A percentile compares a stretch with the other conserved stretches of the same genome.
Conservation (phyloP, 2,113 vertebrate genomes). For the Marcusenius ussheri region DNA sequence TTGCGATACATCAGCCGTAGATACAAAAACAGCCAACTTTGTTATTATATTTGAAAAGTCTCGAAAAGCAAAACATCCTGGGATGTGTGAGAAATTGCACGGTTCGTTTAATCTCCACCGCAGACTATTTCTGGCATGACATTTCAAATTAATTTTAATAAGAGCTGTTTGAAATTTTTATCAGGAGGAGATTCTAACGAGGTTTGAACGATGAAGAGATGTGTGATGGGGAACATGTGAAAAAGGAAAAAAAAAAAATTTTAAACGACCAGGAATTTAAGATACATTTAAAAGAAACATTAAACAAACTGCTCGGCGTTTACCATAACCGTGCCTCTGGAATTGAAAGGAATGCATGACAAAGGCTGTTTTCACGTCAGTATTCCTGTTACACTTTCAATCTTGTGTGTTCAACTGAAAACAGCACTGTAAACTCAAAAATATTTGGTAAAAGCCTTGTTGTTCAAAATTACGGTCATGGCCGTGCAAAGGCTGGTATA, state of each 20-base stretch:
- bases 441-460: neutral
- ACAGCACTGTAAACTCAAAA: neutral
- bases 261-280: neutral
- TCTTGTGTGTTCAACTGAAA: neutral
- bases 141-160: constrained; percentile 12
- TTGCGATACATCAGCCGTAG: neutral
- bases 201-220: neutral
- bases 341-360: neutral
- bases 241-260: neutral
- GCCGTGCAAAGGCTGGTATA: neutral
- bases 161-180: neutral
- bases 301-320: neutral
- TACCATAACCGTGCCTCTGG: neutral
- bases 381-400: neutral
- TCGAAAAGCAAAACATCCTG: neutral
- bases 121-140: neutral
- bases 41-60: neutral
- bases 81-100: neutral
- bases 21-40: neutral
- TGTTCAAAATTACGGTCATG: neutral
- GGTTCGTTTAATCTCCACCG: neutral
- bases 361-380: neutral
- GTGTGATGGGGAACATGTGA: neutral
- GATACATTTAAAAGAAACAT: neutral
- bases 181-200: neutral